These are phyloP conservation scores for Eledona agricola DNA, from an alignment of 2,888 invertebrate genomes.

Conservation along the genomic window DNA sequence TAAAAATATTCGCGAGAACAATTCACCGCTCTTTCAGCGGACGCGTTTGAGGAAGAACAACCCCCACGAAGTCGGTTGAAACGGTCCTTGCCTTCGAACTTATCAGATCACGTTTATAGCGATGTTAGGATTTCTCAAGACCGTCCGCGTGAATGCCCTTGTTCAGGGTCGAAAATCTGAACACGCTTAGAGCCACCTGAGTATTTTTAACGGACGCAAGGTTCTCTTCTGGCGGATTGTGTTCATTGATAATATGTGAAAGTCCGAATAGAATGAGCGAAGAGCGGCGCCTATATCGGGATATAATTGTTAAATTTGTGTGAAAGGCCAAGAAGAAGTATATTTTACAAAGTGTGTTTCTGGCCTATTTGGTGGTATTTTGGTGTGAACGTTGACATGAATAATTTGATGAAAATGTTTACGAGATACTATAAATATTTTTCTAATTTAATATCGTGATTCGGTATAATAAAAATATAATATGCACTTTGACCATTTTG, in stretches of 20 bases:
- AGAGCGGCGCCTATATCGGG: slow-evolving; percentile 2
- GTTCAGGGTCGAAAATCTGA: slow-evolving; percentile 32
- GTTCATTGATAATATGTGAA: slow-evolving; percentile 18
- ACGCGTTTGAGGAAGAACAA: neutral
- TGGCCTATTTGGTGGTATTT: too few species aligned
- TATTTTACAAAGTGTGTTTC: too few species aligned
- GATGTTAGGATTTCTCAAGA: slow-evolving; percentile 32
- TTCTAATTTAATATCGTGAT: too few species aligned
- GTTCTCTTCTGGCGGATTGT: slow-evolving; percentile 10
- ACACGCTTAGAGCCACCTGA: slow-evolving; percentile 14
- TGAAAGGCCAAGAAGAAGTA: too few species aligned
- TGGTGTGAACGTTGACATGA: too few species aligned
- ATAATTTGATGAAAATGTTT: too few species aligned
- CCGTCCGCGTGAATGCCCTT: slow-evolving; percentile 29
- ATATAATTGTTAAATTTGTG: neutral
- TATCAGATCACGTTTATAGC: slow-evolving; percentile 22
- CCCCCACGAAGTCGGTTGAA: slow-evolving; percentile 8
- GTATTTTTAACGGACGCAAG: slow-evolving; percentile 19
- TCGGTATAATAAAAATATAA: too few species aligned
- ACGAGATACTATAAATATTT: too few species aligned
- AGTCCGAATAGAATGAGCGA: too few species aligned
- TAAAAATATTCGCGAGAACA: too few species aligned
- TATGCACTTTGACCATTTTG: too few species aligned
- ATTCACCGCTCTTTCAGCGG: neutral
- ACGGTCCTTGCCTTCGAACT: slow-evolving; percentile 11